A percentile compares a stretch with the other conserved stretches of the same genome.
Evolutionary conservation across 1,140 invertebrate genomes (phyloP).

Genomic region (Lasaia peninsularis): DNA sequence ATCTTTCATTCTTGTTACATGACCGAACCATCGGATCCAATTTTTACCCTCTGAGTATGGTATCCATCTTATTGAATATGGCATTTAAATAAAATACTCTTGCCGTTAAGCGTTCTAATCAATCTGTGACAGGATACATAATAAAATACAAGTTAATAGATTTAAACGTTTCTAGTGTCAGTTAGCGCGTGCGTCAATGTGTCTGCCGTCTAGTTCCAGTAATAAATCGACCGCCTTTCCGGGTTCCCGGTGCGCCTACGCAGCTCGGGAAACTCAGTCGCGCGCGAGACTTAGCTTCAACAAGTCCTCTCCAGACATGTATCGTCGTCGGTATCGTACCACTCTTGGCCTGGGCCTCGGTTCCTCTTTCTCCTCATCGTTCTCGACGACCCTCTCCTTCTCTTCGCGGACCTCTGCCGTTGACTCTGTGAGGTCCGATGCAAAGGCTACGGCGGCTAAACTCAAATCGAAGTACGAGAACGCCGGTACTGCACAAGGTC

Average conservation of each 20-base stretch:
- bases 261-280: slow-evolving; percentile 47
- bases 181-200: slow-evolving; percentile 31
- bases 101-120: too few relatives aligned
- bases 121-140: background rate
- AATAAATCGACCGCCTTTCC: slow-evolving; percentile 62
- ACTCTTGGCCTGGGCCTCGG: slow-evolving; percentile 61
- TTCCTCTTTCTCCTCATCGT: slow-evolving; percentile 57
- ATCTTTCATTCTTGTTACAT: too few relatives aligned
- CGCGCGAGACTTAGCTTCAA: slow-evolving; percentile 24
- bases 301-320: slow-evolving; percentile 41
- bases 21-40: too few relatives aligned
- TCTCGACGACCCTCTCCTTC: slow-evolving; percentile 63
- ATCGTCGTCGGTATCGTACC: slow-evolving; percentile 65
- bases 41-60: too few relatives aligned
- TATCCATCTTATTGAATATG: too few relatives aligned
- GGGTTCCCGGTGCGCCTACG: slow-evolving; percentile 52
- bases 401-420: slow-evolving; percentile 41
- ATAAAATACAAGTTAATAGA: slow-evolving; percentile 7
- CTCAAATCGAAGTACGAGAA: slow-evolving; percentile 70
- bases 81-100: too few relatives aligned
- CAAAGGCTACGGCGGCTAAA: slow-evolving; percentile 63
- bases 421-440: slow-evolving; percentile 63
- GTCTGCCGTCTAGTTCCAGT: slow-evolving; percentile 53
- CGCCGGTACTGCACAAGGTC: slow-evolving; percentile 67
- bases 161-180: slow-evolving; percentile 8